Conservation (phyloP, 2,113 vertebrate genomes). For the Rousettus leschenaultii region DNA sequence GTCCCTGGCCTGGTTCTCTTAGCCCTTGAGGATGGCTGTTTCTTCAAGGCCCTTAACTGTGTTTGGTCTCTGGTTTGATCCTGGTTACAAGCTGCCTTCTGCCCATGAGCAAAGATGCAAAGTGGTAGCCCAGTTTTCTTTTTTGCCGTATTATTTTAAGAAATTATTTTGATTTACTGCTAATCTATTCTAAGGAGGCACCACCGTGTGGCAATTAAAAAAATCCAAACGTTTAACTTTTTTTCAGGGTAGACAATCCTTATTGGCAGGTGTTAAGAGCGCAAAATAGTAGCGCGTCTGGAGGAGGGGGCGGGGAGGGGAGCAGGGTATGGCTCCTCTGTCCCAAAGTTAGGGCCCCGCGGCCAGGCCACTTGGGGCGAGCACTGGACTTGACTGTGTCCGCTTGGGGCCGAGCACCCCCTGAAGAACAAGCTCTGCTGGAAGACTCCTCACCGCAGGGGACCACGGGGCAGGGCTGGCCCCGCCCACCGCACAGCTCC, state of each 20-base stretch:
- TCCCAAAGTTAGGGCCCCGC: background rate
- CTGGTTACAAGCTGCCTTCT: background rate
- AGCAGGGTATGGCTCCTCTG: background rate
- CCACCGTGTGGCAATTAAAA: background rate
- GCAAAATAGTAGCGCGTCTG: background rate
- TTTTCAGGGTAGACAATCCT: background rate
- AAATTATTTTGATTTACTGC: background rate
- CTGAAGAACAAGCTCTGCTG: too few species aligned
- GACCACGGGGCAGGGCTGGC: background rate
- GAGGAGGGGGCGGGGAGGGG: background rate
- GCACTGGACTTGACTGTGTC: background rate
- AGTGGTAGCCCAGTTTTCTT: too few species aligned
- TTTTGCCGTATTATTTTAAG: background rate
- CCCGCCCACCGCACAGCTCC: background rate
- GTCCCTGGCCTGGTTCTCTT: background rate
- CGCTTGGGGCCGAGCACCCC: background rate
- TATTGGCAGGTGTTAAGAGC: background rate
- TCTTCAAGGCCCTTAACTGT: background rate
- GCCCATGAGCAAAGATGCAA: background rate
- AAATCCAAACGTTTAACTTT: background rate
- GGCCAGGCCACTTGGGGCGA: background rate
- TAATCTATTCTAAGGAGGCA: background rate
- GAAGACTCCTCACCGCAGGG: background rate
- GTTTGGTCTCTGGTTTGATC: background rate
- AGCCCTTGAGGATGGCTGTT: background rate